A percentile compares a stretch with the other conserved stretches of the same genome.
phyloP scores from a whole-genome alignment of 1,140 invertebrate species.

The Amphibalanus amphitrite region DNA sequence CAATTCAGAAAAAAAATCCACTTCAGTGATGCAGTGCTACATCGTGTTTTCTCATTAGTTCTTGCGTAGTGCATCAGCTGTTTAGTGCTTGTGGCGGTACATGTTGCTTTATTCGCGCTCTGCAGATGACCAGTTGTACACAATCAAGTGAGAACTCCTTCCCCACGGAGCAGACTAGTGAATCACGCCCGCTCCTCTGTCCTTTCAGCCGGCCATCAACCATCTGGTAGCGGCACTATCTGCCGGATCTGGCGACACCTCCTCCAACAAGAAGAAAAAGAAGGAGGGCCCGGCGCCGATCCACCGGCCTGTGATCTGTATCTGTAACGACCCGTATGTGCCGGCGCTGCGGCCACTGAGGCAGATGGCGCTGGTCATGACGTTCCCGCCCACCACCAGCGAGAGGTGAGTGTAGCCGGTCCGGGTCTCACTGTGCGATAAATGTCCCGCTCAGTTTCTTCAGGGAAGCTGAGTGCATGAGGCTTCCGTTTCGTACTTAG shows the following conservation, averaged over 20 bases:
- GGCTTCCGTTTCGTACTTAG: constrained; percentile 7
- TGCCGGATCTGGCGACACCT: background rate
- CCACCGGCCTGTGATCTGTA: constrained; percentile 78
- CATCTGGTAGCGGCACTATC: constrained; percentile 39
- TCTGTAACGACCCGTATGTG: constrained; percentile 87
- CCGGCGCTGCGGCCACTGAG: constrained; percentile 56
- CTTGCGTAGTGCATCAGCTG: no score
- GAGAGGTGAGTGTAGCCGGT: constrained; percentile 23
- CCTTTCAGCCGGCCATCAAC: constrained; percentile 59
- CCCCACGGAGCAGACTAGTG: no score
- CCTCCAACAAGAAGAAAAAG: constrained; percentile 19
- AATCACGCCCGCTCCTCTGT: constrained; percentile 13
- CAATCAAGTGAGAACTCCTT: no score
- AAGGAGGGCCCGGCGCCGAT: constrained; percentile 34
- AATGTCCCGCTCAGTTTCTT: no score
- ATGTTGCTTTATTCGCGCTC: no score
- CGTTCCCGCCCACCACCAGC: constrained; percentile 44
- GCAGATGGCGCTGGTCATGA: constrained; percentile 53
- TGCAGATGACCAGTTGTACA: no score
- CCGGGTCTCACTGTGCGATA: no score
- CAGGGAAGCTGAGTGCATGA: no score
- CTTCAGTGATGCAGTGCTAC: no score
- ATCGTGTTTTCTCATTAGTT: no score
- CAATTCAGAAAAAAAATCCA: no score
- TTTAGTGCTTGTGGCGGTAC: no score